Base-by-base conservation (phyloP, 1,140 invertebrate species). In the Formica selysi region DNA sequence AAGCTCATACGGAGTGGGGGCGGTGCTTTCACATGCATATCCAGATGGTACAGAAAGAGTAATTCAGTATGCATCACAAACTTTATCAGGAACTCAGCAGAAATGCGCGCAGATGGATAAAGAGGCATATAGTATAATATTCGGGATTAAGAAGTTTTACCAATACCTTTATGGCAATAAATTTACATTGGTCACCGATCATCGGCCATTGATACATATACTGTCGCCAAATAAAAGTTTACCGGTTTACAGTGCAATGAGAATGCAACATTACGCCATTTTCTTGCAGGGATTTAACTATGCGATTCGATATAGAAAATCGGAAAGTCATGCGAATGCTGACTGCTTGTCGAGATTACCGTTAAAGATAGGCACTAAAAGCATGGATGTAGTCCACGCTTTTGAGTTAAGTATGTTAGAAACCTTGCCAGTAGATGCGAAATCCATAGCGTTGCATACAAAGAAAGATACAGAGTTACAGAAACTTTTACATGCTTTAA, bases 151-250 rank as follows among this genome's bases (percentile, higher is more conserved):
- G 36, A 36, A 29, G 26, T 29, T 29, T 29, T 29, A 29, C 26
- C 26, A 29, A 29, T 29, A 29, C 26, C 26, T 29, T 11, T 95
- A 91, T 87, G 95, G 94, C 1, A 54, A 92, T 22, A 74, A 93
- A n/a, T 95, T 96, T 85, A 94, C 76, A 3, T 74, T 96, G 10
- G 74, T 91, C 10, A 96, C 95, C 7, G 95, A 96, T 85, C 96
- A 96, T 79, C 94, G 95, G 80, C 95, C 95, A 0, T 79, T 96
- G 41, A 81, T 91, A 44, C 68, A 83, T 87, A 94, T 96, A 51
- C 93, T 96, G 62, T 89, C 91, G 7, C 87, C 90, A n/a, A 89
- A 92, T n/a, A 93, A 91, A 76, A 76, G 86, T 19, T 86, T 96
- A 48, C 94, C 94, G n/a, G 76, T 88, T 19, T 76, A 93, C 7